Evolutionary conservation across 2,888 invertebrate genomes (phyloP), one percentile per base, ranked within the genome.

Genomic region (Sipha maydis): DNA sequence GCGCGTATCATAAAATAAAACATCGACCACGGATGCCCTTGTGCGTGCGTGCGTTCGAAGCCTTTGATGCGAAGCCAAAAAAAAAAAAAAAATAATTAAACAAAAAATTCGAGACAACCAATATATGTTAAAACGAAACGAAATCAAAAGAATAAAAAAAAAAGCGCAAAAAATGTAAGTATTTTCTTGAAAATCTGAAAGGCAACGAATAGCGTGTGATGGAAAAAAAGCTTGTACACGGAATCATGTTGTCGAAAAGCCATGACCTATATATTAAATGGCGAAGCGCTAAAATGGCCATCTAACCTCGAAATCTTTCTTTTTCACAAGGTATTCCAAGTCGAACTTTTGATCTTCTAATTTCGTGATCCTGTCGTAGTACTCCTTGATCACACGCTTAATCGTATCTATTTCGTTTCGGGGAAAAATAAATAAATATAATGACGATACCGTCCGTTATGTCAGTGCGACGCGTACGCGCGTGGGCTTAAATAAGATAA

Each of bases 261-360:
- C 5, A 28, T 71, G 28, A 28, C 48, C 48, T 14, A 41, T 41
- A 48, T 48, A 48, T 48, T 48, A 11, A 14, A 17, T 4, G 31
- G 71, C 4, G 11, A 71, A 71, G 71, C 38, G 75, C 0, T 34
- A 73, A 73, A 73, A 73, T 17, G 38, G n/a, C n/a, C 41, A 28
- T 91, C 91, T 89, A 90, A 90, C 90, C 90, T 90, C 90, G 67
- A 56, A 85, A 89, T 90, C 90, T 89, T 88, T 89, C 89, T 89
- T 90, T 89, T 89, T 89, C 71, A 90, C 98, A 94, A 97, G 94
- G 94, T 96, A 96, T 95, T 99, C 99, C 95, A 99, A 95, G 95
- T 99, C 99, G 94, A 96, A 99, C 94, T 99, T 99, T 93, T 96
- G 94, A 92, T 96, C 96, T 95, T 99, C 98, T 94, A 99, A 95